Evolutionary conservation across 2,113 vertebrate species (phyloP), one percentile per base, ranked within the genome.

Genomic region (Paramormyrops kingsleyae): DNA sequence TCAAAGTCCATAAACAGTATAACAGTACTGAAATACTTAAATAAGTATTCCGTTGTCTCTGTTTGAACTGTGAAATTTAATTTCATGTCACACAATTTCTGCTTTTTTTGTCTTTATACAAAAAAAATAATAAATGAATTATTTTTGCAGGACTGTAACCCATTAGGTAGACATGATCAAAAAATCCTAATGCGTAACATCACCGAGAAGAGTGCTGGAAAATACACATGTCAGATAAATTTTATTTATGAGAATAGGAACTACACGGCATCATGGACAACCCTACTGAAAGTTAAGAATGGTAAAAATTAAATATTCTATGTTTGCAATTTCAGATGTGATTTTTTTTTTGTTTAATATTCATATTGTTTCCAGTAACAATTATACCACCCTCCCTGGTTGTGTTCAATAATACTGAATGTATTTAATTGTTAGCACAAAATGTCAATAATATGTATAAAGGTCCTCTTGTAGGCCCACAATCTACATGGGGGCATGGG

Each of bases 221-320:
- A 46, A 44, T 89, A 89, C n/a, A 89, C 89, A 31, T 89, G 89
- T 62, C 52, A 84, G 50, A 59, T 89, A 27, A 56, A 59, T 17
- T 89, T 89, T 80, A 59, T 52, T 21, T 89, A 44, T 46, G 42
- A 89, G n/a, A 53, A 53, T 39, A 89, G 42, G 42, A 84, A 59
- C 35, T 84, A 84, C 80, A 84, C 39, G 3, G 52, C 89, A 9
- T 89, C 89, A 19, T 8, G 52, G 80, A 89, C 89, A 12, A 84
- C 44, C 44, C 50, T 27, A n/a, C 77, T 89, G 89, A 31, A 46
- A n/a, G 39, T 85, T 46, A 62, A 62, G 5, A 56, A 89, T 31
- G 89, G 89, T 89, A 89, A 89, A 8, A 42, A 31, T 9, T 9
- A 15, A 49, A 17, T 88, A 52, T 77, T 39, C 5, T 84, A 47